These are phyloP conservation scores for Nannobrachium achirus DNA, from an alignment of 2,113 vertebrate genomes.

Conservation along the genomic window DNA sequence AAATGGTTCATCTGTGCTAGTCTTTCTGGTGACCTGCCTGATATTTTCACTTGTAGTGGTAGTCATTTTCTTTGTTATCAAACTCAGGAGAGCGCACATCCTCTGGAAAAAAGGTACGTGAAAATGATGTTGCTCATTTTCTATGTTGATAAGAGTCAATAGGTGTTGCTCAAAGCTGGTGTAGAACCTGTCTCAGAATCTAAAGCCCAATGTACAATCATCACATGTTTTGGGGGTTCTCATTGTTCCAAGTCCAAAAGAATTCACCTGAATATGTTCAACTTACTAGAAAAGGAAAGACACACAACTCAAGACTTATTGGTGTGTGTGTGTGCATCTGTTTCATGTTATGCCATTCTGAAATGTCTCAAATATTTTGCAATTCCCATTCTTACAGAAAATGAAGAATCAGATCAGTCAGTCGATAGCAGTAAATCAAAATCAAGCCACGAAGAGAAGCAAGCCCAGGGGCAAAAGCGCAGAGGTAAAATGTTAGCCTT, in stretches of 20 bases:
- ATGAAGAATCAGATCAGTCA: slow-evolving; percentile 85
- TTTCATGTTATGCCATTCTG: background rate
- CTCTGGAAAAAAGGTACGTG: slow-evolving; percentile 87
- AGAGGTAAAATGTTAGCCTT: slow-evolving; percentile 67
- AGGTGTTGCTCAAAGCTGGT: background rate
- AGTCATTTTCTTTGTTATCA: slow-evolving; percentile 84
- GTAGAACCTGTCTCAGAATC: background rate
- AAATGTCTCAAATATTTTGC: slow-evolving; percentile 17
- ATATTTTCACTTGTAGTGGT: slow-evolving; percentile 83
- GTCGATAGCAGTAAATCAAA: slow-evolving; percentile 88
- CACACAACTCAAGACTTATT: background rate
- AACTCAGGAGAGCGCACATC: slow-evolving; percentile 85
- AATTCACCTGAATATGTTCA: background rate
- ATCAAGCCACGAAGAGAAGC: slow-evolving; percentile 85
- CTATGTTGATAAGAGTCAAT: too few relatives aligned
- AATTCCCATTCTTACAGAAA: slow-evolving; percentile 81
- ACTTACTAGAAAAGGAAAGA: background rate
- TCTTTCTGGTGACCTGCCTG: slow-evolving; percentile 85
- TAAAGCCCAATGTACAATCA: background rate
- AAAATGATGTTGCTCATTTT: background rate
- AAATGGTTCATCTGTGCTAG: slow-evolving; percentile 67
- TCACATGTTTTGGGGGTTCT: background rate
- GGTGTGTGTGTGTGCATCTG: background rate
- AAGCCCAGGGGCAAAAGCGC: slow-evolving; percentile 65
- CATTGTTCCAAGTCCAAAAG: background rate